Evolutionary conservation across 2,113 vertebrate genomes (phyloP).

Genomic region (Tachysurus vachellii): DNA sequence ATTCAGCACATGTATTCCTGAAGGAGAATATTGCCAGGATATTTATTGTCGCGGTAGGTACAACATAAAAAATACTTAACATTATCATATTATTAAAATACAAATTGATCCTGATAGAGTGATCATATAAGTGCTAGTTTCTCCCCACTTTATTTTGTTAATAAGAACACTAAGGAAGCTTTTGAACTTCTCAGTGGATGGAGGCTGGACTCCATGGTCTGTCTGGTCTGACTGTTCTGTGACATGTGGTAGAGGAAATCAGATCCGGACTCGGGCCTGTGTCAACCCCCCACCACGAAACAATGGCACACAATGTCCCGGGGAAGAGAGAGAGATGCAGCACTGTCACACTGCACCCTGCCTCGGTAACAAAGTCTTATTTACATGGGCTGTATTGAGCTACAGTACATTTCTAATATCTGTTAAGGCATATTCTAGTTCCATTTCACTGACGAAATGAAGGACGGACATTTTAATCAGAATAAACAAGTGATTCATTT

Average conservation of each 20-base stretch:
- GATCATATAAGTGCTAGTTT: not conserved
- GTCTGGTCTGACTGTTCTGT: conserved; percentile 85
- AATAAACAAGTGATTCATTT: too few species aligned
- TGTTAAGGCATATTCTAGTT: not conserved
- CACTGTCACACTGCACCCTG: conserved; percentile 71
- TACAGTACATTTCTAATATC: not conserved
- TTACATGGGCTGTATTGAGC: not conserved
- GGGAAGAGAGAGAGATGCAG: conserved; percentile 70
- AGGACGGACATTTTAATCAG: not conserved
- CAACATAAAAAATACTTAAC: not conserved
- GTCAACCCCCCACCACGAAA: conserved; percentile 72
- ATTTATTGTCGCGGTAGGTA: conserved; percentile 77
- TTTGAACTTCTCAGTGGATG: conserved; percentile 67
- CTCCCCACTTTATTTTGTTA: not conserved
- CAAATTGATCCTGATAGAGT: not conserved
- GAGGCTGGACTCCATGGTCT: conserved; percentile 83
- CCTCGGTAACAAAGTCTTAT: conserved; percentile 60
- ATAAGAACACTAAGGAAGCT: not conserved
- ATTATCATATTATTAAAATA: not conserved
- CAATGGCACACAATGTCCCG: conserved; percentile 69
- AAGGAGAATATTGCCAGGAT: conserved; percentile 81
- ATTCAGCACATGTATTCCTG: conserved; percentile 83
- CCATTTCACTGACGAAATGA: not conserved
- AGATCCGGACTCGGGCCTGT: conserved; percentile 77
- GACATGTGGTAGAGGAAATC: conserved; percentile 75